Conservation (phyloP, 2,113 vertebrate genomes). For the Aegotheles bennettii region DNA sequence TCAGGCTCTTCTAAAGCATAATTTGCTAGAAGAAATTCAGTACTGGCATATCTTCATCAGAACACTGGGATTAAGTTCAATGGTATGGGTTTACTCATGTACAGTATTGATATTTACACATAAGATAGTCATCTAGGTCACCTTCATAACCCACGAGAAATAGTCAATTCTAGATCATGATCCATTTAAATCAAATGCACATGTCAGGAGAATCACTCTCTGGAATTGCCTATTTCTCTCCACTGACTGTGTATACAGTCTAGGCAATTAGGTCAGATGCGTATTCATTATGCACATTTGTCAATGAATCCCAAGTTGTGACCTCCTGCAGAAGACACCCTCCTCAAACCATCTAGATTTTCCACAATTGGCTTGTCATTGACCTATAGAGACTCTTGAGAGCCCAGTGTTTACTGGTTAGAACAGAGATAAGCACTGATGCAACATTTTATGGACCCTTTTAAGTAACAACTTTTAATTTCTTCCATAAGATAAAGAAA, state of each 20-base stretch:
- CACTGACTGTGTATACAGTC: neutral
- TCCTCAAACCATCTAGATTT: neutral
- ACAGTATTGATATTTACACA: neutral
- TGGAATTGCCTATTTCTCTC: neutral
- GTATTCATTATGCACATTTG: neutral
- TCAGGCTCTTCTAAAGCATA: neutral
- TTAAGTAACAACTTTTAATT: neutral
- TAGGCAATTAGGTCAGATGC: neutral
- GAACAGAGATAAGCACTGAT: neutral
- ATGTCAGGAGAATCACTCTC: neutral
- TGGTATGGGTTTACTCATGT: neutral
- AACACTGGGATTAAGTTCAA: neutral
- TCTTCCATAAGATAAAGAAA: neutral
- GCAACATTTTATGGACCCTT: neutral
- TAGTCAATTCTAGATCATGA: neutral
- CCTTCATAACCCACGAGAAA: neutral
- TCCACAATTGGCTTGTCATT: fast-evolving
- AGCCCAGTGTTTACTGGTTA: neutral
- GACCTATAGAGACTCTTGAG: too few species aligned
- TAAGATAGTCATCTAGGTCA: slow-evolving; percentile 33
- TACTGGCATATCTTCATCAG: neutral
- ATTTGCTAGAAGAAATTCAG: neutral
- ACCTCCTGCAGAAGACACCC: neutral
- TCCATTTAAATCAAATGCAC: slow-evolving; percentile 11
- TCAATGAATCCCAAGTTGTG: neutral